Evolutionary conservation across 92 coral and sea anemone species (phyloP).

Genomic region (Zoanthus sansibaricus): DNA sequence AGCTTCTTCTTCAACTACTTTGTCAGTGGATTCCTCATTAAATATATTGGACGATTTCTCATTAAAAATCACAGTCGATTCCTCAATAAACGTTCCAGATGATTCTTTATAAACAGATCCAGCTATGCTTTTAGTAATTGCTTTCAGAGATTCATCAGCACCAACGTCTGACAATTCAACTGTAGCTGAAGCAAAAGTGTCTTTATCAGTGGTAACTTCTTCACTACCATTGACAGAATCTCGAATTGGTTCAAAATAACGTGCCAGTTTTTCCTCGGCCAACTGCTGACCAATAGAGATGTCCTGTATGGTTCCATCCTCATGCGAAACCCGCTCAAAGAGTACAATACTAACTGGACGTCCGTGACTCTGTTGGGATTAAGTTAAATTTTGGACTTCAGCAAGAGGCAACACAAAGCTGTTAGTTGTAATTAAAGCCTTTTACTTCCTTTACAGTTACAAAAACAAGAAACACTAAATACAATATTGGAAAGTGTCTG

Average conservation of each 20-base stretch:
- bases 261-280: slow-evolving; percentile 68
- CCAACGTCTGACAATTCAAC: neutral
- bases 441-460: too few relatives aligned
- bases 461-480: too few relatives aligned
- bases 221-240: neutral
- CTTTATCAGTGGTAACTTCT: neutral
- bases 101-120: neutral
- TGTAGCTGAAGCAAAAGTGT: slow-evolving; percentile 1
- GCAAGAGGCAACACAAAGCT: too few relatives aligned
- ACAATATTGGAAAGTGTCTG: too few relatives aligned
- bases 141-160: neutral
- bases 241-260: slow-evolving; percentile 5
- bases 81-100: neutral
- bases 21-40: neutral
- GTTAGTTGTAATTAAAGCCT: too few relatives aligned
- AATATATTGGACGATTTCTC: neutral
- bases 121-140: neutral
- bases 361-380: slow-evolving; percentile 60
- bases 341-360: slow-evolving; percentile 80
- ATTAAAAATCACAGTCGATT: neutral
- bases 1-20: neutral
- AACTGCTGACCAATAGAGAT: slow-evolving; percentile 71
- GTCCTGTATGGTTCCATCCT: slow-evolving; percentile 68
- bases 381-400: neutral
- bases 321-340: slow-evolving; percentile 62